Evolutionary conservation across 2,797 vertebrate species (phyloP).

Genomic region (Neosilurus mollespiculum): DNA sequence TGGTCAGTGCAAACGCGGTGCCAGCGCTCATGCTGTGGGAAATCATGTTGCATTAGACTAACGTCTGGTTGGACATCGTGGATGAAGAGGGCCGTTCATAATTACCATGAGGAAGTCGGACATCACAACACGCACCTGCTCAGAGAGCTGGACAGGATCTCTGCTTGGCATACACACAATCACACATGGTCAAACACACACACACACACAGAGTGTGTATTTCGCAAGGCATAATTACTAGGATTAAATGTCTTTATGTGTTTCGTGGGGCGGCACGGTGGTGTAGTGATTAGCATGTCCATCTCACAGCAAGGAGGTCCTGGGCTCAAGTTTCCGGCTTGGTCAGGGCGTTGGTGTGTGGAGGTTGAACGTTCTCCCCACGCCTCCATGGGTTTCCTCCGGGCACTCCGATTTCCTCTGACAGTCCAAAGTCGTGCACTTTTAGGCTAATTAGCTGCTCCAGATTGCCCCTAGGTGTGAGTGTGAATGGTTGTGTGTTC

Average conservation of each 20-base stretch:
- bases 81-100: conserved; percentile 24
- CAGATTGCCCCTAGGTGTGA: too few relatives aligned
- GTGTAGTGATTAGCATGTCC: too few relatives aligned
- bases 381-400: too few relatives aligned
- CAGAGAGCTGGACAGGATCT: conserved; percentile 20
- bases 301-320: too few relatives aligned
- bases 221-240: neutral
- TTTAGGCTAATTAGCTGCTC: too few relatives aligned
- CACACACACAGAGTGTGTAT: neutral
- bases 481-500: too few relatives aligned
- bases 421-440: too few relatives aligned
- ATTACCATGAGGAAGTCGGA: conserved; percentile 25
- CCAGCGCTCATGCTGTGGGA: conserved; percentile 41
- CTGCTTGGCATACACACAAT: conserved; percentile 3
- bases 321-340: too few relatives aligned
- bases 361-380: too few relatives aligned
- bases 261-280: neutral
- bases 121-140: conserved; percentile 44
- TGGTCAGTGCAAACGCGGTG: conserved; percentile 18
- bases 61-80: conserved; percentile 27
- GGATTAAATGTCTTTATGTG: neutral
- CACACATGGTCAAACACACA: conserved; percentile 7
- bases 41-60: conserved; percentile 55
- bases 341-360: too few relatives aligned
- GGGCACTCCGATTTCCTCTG: too few relatives aligned